Evolutionary conservation across 2,888 invertebrate genomes (phyloP).

Genomic region (Sinotaia quadrata): DNA sequence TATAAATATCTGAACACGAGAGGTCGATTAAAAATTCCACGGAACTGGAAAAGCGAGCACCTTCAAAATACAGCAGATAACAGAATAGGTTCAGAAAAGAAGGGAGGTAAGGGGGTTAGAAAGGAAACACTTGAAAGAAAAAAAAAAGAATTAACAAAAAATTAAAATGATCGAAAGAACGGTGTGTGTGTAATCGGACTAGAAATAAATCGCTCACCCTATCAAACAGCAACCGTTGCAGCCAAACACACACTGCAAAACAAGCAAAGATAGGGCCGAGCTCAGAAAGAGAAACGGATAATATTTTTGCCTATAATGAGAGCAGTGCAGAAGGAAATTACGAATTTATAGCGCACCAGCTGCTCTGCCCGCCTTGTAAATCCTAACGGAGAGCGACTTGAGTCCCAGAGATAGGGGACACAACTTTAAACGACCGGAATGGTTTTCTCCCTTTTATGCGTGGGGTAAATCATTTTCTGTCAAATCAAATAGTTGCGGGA

Average conservation of each 20-base stretch:
- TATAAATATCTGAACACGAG: too few species aligned
- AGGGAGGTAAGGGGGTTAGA: too few species aligned
- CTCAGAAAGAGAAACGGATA: conserved; percentile 25
- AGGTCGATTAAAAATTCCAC: too few species aligned
- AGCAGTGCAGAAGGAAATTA: conserved; percentile 17
- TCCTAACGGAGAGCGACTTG: conserved; percentile 10
- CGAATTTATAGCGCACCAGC: conserved; percentile 28
- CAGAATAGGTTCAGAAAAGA: too few species aligned
- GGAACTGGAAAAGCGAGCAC: too few species aligned
- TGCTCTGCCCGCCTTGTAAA: conserved; percentile 24
- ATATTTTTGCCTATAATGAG: conserved; percentile 29
- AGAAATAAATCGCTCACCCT: conserved; percentile 2
- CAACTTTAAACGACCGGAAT: conserved; percentile 2
- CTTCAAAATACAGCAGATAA: too few species aligned
- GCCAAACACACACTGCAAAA: conserved; percentile 13
- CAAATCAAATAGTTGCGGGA: conserved; percentile 18
- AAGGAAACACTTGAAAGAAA: too few species aligned
- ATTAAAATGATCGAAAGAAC: too few species aligned
- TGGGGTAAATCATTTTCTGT: conserved; percentile 16
- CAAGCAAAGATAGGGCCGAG: conserved; percentile 12
- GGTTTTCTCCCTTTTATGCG: conserved; percentile 14
- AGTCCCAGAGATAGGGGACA: conserved; percentile 7
- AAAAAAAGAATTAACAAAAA: too few species aligned
- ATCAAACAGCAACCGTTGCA: background rate
- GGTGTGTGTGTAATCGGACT: conserved; percentile 4